A percentile compares a stretch with the other conserved stretches of the same genome.
Conservation (phyloP, 2,113 vertebrate genomes). For the Dromas ardeola region DNA sequence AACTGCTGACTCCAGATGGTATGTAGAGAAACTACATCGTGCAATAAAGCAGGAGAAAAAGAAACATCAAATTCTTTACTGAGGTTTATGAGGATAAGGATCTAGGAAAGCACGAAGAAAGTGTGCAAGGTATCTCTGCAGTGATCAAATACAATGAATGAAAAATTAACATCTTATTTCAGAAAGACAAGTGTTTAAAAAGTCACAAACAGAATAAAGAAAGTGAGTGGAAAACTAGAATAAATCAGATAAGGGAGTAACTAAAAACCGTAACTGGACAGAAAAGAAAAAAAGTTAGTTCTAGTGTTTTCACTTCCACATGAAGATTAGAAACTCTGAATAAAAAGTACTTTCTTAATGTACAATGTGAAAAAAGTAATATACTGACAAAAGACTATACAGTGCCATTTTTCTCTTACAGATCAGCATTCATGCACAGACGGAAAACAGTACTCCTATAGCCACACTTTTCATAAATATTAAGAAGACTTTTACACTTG, state of each 20-base stretch:
- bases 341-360: not conserved
- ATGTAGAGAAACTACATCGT: not conserved
- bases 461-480: not conserved
- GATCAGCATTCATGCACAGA: not conserved
- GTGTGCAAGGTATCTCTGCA: not conserved
- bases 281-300: not conserved
- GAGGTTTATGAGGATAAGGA: not conserved
- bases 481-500: not conserved
- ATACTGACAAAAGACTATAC: not conserved
- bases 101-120: not conserved
- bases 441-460: not conserved
- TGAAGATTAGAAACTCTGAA: not conserved
- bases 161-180: not conserved
- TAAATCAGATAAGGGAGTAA: not conserved
- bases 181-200: not conserved
- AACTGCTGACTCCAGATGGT: not conserved
- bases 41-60: not conserved
- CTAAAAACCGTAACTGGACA: not conserved
- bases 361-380: not conserved
- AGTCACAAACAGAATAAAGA: not conserved
- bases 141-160: not conserved
- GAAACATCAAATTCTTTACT: not conserved
- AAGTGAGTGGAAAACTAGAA: not conserved
- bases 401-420: not conserved
- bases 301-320: not conserved